Conservation (phyloP, 2,797 vertebrate genomes). For the Falco rusticolus region DNA sequence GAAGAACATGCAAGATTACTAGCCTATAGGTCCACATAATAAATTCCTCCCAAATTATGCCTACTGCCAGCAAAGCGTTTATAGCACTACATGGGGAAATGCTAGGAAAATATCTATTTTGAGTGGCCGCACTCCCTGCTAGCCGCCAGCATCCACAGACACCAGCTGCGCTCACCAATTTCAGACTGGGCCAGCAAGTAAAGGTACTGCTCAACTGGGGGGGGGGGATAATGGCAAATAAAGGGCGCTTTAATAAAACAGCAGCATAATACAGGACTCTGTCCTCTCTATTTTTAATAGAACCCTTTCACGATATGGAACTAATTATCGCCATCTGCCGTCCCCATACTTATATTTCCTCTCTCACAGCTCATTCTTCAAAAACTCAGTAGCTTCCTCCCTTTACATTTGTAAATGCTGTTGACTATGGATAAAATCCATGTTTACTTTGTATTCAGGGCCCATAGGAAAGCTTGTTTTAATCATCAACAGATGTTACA, state of each 20-base stretch:
- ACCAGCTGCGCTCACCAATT: neutral
- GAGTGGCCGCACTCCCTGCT: neutral
- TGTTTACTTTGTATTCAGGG: slow-evolving; percentile 96
- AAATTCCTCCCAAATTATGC: neutral
- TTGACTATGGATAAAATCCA: slow-evolving; percentile 96
- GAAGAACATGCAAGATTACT: neutral
- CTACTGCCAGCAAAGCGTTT: neutral
- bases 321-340: slow-evolving; percentile 94
- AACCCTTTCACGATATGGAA: slow-evolving; percentile 82
- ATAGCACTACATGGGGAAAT: rapidly evolving
- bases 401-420: slow-evolving; percentile 96
- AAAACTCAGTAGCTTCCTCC: slow-evolving; percentile 98
- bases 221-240: neutral
- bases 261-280: slow-evolving; percentile 80
- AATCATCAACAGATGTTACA: slow-evolving; percentile 94
- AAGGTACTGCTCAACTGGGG: neutral
- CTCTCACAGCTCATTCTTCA: slow-evolving; percentile 93
- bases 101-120: rapidly evolving
- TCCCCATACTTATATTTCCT: slow-evolving; percentile 89
- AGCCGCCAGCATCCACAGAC: neutral
- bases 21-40: neutral
- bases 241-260: slow-evolving; percentile 70
- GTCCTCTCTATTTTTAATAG: slow-evolving; percentile 62
- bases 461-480: slow-evolving; percentile 87
- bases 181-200: neutral